A percentile compares a stretch with the other conserved stretches of the same genome.
Evolutionary conservation across 2,888 invertebrate genomes (phyloP).

Genomic region (Patella pellucida): DNA sequence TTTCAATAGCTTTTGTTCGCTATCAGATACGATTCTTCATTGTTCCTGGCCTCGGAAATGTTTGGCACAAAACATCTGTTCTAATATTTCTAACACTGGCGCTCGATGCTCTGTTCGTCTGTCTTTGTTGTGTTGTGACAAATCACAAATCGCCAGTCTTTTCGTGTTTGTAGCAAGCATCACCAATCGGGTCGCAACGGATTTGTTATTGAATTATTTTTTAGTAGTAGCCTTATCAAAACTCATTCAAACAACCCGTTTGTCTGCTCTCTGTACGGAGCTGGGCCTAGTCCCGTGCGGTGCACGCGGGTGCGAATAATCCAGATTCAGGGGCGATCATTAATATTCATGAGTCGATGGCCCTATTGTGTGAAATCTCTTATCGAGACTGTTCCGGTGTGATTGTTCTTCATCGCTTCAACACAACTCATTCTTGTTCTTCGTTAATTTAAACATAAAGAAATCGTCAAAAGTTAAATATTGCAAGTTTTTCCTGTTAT

Average conservation of each 20-base stretch:
- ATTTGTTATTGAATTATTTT: constrained; percentile 9
- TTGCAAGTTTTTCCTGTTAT: constrained; percentile 5
- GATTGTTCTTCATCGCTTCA: constrained; percentile 32
- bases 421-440: constrained; percentile 11
- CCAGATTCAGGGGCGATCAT: constrained; percentile 22
- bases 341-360: constrained; percentile 29
- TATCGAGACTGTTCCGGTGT: constrained; percentile 40
- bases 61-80: constrained; percentile 12
- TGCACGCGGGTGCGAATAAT: constrained; percentile 10
- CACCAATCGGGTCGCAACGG: neutral
- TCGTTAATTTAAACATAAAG: constrained; percentile 3
- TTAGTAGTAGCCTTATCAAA: neutral
- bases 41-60: neutral
- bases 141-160: constrained; percentile 10
- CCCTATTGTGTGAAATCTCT: constrained; percentile 43
- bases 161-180: constrained; percentile 3
- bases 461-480: neutral
- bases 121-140: constrained; percentile 9
- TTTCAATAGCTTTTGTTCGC: too few relatives aligned
- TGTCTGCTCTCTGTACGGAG: constrained; percentile 1
- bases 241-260: neutral
- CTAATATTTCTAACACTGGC: neutral
- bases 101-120: constrained; percentile 7
- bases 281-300: neutral
- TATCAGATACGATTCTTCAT: too few relatives aligned